A percentile compares a stretch with the other conserved stretches of the same genome.
phyloP scores from a whole-genome alignment of 2,797 vertebrate genomes.

The Bradypodion pumilum region DNA sequence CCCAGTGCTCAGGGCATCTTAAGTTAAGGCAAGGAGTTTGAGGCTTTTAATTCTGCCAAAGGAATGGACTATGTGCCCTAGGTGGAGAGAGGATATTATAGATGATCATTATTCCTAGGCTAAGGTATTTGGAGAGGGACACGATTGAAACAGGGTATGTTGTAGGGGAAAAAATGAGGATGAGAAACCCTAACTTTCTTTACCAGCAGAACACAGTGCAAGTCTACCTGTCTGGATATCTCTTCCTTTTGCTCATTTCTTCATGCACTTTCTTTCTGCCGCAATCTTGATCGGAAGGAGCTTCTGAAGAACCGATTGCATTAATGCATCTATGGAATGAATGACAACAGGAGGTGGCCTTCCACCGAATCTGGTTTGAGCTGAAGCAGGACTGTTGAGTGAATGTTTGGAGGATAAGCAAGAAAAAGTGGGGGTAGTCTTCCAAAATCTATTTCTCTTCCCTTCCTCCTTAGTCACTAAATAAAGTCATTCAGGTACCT shows the following conservation, averaged over 20 bases:
- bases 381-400: too few relatives aligned
- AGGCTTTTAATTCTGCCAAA: background rate
- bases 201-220: background rate
- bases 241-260: background rate
- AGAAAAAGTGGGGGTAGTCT: background rate
- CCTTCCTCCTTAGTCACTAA: background rate
- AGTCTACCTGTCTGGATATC: background rate
- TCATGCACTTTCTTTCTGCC: too few relatives aligned
- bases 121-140: background rate
- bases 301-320: background rate
- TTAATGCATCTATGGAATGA: background rate
- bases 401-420: too few relatives aligned
- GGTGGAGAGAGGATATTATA: background rate
- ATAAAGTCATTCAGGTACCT: too few relatives aligned
- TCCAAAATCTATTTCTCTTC: background rate
- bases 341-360: too few relatives aligned
- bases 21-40: background rate
- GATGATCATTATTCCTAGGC: background rate
- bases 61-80: background rate
- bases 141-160: background rate
- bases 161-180: background rate
- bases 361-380: background rate
- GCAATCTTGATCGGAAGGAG: too few relatives aligned
- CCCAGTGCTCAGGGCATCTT: background rate
- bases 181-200: background rate